phyloP scores from a whole-genome alignment of 2,113 vertebrate genomes.

The Calyptommatus sinebrachiatus region DNA sequence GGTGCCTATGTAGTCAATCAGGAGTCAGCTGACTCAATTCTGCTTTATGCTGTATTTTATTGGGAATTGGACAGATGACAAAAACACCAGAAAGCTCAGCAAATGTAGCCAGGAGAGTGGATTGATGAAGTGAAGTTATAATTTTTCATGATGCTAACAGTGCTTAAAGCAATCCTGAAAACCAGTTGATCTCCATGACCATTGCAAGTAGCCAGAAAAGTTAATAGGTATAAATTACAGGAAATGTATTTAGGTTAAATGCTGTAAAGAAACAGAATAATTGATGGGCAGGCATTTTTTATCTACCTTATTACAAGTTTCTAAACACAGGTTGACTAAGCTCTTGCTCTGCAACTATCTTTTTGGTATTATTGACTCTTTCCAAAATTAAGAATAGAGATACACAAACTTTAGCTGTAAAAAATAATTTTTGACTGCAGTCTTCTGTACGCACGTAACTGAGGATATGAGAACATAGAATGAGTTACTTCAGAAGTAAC shows the following conservation, averaged over 20 bases:
- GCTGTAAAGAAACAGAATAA: conserved; percentile 10
- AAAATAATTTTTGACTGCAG: neutral
- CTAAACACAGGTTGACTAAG: neutral
- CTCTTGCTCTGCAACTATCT: neutral
- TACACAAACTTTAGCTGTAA: neutral
- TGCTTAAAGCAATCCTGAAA: conserved; percentile 4
- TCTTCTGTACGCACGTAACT: neutral
- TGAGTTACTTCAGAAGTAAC: neutral
- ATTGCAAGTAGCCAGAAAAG: neutral
- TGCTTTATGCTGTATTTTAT: too few species aligned
- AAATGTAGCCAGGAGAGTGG: neutral
- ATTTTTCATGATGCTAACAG: neutral
- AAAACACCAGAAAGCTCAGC: neutral
- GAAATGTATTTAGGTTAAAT: neutral
- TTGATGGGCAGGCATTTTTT: neutral
- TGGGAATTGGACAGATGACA: neutral
- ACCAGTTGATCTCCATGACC: neutral
- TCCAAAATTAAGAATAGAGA: neutral
- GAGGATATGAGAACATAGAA: neutral
- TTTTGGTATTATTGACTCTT: neutral
- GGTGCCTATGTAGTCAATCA: too few species aligned
- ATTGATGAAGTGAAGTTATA: neutral
- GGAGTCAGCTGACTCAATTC: too few species aligned
- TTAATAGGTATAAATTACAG: conserved; percentile 10
- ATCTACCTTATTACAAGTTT: conserved; percentile 4